Evolutionary conservation across 2,113 vertebrate species (phyloP).

Genomic region (Noturus placidus): DNA sequence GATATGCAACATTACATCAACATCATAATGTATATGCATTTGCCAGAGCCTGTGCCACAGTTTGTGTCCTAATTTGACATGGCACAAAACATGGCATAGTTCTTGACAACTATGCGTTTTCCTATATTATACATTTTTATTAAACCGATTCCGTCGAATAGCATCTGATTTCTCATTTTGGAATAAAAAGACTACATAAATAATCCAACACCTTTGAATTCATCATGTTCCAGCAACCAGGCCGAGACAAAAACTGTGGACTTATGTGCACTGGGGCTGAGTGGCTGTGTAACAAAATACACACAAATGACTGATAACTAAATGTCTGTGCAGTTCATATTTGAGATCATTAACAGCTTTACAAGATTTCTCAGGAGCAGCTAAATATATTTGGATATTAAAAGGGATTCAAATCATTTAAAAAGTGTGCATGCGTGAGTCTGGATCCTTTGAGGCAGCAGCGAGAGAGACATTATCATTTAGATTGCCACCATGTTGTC

Average conservation of each 20-base stretch:
- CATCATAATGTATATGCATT: constrained; percentile 27
- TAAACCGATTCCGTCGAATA: background rate
- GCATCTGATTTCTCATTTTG: background rate
- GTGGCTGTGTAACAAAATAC: background rate
- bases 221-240: background rate
- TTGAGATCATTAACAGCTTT: background rate
- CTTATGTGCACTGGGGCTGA: background rate
- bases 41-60: background rate
- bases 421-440: background rate
- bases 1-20: constrained; percentile 4
- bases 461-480: background rate
- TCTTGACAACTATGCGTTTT: background rate
- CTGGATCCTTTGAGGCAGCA: background rate
- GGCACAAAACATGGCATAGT: background rate
- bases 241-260: background rate
- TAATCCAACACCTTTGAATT: background rate
- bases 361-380: background rate
- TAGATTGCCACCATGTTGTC: background rate
- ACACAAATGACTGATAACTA: background rate
- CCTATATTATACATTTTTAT: background rate
- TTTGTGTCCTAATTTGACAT: background rate
- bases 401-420: background rate
- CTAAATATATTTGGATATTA: background rate
- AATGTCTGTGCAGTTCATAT: background rate
- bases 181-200: background rate